phyloP scores from a whole-genome alignment of 30 jellyfish, hydroid and myxozoan species.

The Pseudorhiza aurosa region DNA sequence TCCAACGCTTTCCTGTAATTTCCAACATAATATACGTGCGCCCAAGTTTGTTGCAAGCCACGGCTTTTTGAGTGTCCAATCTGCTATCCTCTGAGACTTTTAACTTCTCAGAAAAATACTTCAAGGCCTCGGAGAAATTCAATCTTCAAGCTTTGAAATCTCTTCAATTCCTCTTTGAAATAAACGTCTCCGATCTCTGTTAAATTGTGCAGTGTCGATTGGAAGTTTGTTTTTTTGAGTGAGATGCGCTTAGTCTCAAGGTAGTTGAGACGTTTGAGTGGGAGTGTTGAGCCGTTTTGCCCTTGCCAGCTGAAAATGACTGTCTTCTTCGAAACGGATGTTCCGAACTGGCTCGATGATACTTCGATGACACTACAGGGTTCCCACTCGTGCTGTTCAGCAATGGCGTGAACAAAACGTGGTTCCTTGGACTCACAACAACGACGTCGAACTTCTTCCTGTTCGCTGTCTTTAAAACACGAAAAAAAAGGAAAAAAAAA shows the following conservation, averaged over 20 bases:
- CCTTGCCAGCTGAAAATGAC: constrained; percentile 91
- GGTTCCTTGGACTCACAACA: constrained; percentile 98
- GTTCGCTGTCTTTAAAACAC: constrained; percentile 78
- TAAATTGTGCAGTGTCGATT: too few relatives aligned
- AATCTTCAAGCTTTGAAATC: too few relatives aligned
- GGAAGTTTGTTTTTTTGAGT: too few relatives aligned
- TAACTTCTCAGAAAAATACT: constrained; percentile 70
- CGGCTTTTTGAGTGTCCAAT: constrained; percentile 60
- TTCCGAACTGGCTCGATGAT: constrained; percentile 95
- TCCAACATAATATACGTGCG: constrained; percentile 59
- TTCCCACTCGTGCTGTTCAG: constrained; percentile 97
- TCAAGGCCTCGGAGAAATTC: constrained; percentile 70
- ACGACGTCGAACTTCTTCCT: constrained; percentile 85
- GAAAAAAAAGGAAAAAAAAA: too few relatives aligned
- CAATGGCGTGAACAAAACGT: constrained; percentile 91
- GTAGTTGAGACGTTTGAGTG: too few relatives aligned
- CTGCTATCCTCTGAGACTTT: constrained; percentile 74
- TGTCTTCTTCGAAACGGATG: constrained; percentile 84
- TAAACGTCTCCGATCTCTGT: constrained; percentile 88
- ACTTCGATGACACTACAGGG: constrained; percentile 95
- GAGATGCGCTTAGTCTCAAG: too few relatives aligned
- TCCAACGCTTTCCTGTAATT: constrained; percentile 71
- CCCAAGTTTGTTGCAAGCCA: constrained; percentile 76
- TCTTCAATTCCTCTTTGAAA: constrained; percentile 59
- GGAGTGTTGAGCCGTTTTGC: constrained; percentile 74